phyloP scores from a whole-genome alignment of 35 echinoderm and acorn worm species.

The Ophioderma brevispina region DNA sequence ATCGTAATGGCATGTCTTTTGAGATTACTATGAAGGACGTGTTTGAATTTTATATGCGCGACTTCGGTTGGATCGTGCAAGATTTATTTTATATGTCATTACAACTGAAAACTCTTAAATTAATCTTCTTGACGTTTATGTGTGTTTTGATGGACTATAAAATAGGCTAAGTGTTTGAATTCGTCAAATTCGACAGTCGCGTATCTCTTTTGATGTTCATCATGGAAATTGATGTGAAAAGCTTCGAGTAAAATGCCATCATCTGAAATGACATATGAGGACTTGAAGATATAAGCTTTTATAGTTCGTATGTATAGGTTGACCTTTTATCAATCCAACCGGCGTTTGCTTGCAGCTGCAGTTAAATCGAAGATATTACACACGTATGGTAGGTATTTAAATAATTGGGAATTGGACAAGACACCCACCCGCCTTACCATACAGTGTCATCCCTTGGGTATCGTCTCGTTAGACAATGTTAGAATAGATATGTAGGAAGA shows the following conservation, averaged over 20 bases:
- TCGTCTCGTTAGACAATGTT: no score
- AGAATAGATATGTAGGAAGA: no score
- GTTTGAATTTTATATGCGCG: not conserved
- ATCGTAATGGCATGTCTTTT: not conserved
- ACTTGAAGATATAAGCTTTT: not conserved
- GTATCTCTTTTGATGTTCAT: not conserved
- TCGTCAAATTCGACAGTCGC: not conserved
- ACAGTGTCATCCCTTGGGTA: no score
- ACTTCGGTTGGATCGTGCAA: not conserved
- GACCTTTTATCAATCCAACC: not conserved
- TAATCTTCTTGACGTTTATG: slow-evolving; percentile 4
- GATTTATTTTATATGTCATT: not conserved
- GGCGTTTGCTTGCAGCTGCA: no score
- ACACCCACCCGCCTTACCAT: no score
- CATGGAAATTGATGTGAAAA: not conserved
- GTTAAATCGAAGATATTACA: no score
- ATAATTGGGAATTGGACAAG: no score
- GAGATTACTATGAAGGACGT: not conserved
- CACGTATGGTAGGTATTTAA: no score
- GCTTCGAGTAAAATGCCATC: not conserved
- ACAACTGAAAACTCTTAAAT: not conserved
- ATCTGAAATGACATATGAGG: slow-evolving; percentile 2
- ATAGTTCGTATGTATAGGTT: not conserved
- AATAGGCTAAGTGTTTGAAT: slow-evolving; percentile 7
- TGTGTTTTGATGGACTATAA: not conserved